Base-by-base conservation (phyloP, 1,140 invertebrate genomes). In the Pogonognathellus flavescens region DNA sequence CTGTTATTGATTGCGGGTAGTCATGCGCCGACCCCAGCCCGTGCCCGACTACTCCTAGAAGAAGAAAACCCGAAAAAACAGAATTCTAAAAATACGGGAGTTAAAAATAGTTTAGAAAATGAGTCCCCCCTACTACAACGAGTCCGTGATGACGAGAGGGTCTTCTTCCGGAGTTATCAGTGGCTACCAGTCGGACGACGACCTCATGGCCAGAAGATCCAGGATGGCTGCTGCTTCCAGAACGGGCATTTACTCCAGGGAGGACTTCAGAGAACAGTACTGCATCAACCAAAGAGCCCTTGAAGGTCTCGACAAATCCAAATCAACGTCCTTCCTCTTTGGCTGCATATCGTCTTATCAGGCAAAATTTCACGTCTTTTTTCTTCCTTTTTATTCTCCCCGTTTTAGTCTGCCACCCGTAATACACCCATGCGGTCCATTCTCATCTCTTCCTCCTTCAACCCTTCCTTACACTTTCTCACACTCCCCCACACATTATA, bases 211-310 rank as follows among this genome's bases (percentile, higher is more conserved):
- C 55, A 62, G 87, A 22, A 31, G 83, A 13, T 59, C 81, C 81
- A 62, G 72, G 72, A 53, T 59, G 52, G 20, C 52, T 81, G 70
- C 81, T 60, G 52, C 50, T 22, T 50, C 84, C 41, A 90, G 90
- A 20, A 90, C 90, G 82, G 95, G 95, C 50, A 92, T 96, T 87
- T 97, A 97, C 91, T 97, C 96, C 31, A 95, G 96, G 89, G 95
- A 97, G 91, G 96, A 97, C 90, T 96, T 96, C 86, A 92, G 94
- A 57, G 95, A 96, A 89, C 95, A 97, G 90, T 98, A 98, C 91
- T 98, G 97, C 92, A 96, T 98, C 91, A 97, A 95, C 89, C 95
- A 95, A 90, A 94, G 96, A 89, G 96, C 97, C 90, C 91, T 97
- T 90, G 94, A 95, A 90, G 95, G 95, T 84, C 93, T 98, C 87